phyloP scores from a whole-genome alignment of 2,797 vertebrate species.

The Squalus acanthias region DNA sequence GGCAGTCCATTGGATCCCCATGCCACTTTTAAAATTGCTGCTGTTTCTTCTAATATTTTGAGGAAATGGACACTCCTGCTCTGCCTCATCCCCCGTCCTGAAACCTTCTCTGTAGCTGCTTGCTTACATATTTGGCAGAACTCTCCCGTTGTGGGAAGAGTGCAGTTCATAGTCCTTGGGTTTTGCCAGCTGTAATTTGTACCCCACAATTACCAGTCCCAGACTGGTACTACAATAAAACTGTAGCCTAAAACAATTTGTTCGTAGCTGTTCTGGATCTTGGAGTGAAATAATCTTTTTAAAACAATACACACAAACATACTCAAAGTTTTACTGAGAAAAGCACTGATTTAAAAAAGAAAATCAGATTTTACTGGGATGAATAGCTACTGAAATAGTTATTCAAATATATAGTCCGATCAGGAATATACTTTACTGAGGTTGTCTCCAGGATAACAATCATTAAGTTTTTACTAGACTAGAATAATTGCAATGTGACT shows the following conservation, averaged over 20 bases:
- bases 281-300: not conserved
- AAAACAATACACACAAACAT: not conserved
- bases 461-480: not conserved
- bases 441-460: not conserved
- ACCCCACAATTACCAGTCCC: not conserved
- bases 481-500: not conserved
- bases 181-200: not conserved
- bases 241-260: not conserved
- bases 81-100: not conserved
- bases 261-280: not conserved
- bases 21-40: not conserved
- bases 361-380: not conserved
- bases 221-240: not conserved
- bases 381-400: not conserved
- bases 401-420: not conserved
- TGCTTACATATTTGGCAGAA: not conserved
- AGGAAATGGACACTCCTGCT: not conserved
- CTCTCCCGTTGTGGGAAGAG: not conserved
- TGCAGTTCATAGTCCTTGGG: not conserved
- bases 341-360: not conserved
- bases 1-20: not conserved
- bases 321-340: not conserved
- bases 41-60: not conserved
- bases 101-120: not conserved
- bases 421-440: not conserved